phyloP scores from a whole-genome alignment of 1,140 invertebrate genomes.

The Drosophila ohnishii region DNA sequence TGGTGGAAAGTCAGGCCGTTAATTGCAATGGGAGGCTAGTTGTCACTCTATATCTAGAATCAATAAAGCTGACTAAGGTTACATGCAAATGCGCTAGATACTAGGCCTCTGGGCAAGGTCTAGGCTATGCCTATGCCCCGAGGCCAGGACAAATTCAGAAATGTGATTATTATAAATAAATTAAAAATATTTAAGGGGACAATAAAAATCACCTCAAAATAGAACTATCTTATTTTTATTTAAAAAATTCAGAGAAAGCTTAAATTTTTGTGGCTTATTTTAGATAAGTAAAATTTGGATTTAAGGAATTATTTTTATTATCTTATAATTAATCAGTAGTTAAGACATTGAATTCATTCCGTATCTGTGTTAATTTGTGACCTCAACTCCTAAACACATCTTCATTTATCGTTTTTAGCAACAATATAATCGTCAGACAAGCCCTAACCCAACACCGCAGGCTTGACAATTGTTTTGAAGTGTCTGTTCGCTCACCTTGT shows the following conservation, averaged over 20 bases:
- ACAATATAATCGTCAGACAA: conserved; percentile 29
- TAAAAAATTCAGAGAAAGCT: too few relatives aligned
- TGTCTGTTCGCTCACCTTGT: conserved; percentile 36
- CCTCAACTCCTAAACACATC: not conserved
- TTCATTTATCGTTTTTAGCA: conserved; percentile 18
- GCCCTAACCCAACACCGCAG: not conserved
- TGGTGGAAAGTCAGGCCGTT: conserved; percentile 37
- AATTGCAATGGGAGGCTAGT: conserved; percentile 31
- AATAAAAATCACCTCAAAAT: too few relatives aligned
- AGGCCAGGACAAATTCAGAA: not conserved
- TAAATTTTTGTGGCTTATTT: too few relatives aligned
- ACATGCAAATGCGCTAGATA: conserved; percentile 48
- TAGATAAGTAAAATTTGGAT: too few relatives aligned
- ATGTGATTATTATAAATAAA: not conserved
- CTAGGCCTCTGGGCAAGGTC: conserved; percentile 44
- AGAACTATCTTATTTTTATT: too few relatives aligned
- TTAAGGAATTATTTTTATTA: too few relatives aligned
- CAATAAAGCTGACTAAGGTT: conserved; percentile 43
- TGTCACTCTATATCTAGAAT: conserved; percentile 38
- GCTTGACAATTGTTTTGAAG: conserved; percentile 11
- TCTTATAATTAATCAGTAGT: not conserved
- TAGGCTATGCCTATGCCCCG: not conserved
- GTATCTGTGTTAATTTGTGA: conserved; percentile 26
- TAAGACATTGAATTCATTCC: not conserved
- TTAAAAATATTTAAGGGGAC: not conserved